Evolutionary conservation across 1,140 invertebrate species (phyloP), one percentile per base, ranked within the genome.

Genomic region (Drepana arcuata): DNA sequence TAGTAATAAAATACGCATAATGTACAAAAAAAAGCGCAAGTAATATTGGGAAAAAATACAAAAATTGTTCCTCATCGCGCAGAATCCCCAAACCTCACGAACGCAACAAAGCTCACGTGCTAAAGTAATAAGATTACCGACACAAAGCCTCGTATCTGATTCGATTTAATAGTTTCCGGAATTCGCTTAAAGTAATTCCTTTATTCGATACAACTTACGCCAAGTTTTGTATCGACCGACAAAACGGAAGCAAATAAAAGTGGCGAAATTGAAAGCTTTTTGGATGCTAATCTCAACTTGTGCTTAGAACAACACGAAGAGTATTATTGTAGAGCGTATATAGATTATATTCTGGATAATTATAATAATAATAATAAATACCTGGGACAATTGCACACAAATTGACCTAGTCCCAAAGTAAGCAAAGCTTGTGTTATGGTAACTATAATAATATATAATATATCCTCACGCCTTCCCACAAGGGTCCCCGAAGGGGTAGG

Each of bases 21-120:
- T n/a, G n/a, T n/a, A n/a, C n/a, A n/a, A n/a, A n/a, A n/a, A n/a
- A n/a, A n/a, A n/a, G n/a, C n/a, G n/a, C n/a, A n/a, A n/a, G n/a
- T n/a, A n/a, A n/a, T n/a, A n/a, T n/a, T n/a, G n/a, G n/a, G n/a
- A n/a, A n/a, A n/a, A n/a, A n/a, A n/a, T n/a, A n/a, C n/a, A n/a
- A n/a, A n/a, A n/a, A n/a, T 26, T 26, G 6, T 10, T 10, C 11
- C 12, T 70, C 64, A 78, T 74, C 68, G 58, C 60, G 39, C 13
- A 55, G 44, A 46, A 59, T 58, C 61, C 34, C 49, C 61, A 60
- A 75, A 70, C 58, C 66, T 63, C 74, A 79, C 71, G 74, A 66
- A 70, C 67, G 16, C 36, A 53, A 67, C 43, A 60, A 67, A 48
- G 61, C 53, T 69, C 74, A 79, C 71, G 74, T 79, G 73, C 68